Base-by-base conservation (phyloP, 2,888 invertebrate genomes). In the Pardosa pseudoannulata region DNA sequence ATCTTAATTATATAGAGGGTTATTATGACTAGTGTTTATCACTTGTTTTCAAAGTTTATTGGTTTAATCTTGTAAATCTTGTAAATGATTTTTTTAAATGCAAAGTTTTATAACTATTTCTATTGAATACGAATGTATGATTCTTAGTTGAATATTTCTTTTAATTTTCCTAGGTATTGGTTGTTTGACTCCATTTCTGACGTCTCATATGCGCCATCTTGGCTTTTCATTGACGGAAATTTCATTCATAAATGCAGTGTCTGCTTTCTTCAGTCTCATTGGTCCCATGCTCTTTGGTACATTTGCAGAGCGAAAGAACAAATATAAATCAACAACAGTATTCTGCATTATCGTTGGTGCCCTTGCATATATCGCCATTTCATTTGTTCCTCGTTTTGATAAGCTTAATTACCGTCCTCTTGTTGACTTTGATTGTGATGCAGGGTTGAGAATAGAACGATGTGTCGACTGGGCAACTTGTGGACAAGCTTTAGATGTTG, bases 241-340 rank as follows among this genome's bases (percentile, higher is more conserved):
- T 41, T 94, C 95, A 27, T 93, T 95, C 81, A 94, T 97, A 90
- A 96, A 96, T 79, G 94, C 95, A 68, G 93, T 96, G 74, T 94
- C 96, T 29, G 96, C 97, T 5, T 94, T 95, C 90, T 93, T 96
- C 28, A 95, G 96, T 2, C 93, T 96, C 79, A 91, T 97, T 68
- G 96, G 96, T 0, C 96, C 97, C 0, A 92, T 96, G 0, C 91
- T 96, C 36, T 94, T 94, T 7, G 96, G 96, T 67, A 95, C 95
- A 7, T 92, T 97, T 88, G 95, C 96, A 70, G 97, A 97, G 91
- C 94, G 94, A 92, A 93, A 93, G 90, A 94, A 94, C 3, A 91
- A 90, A 41, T 92, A 92, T 89, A 91, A 91, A 73, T 76, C 90
- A 0, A 89, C 91, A 5, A 90, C 92, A 16, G 90, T 91, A 11